A percentile compares a stretch with the other conserved stretches of the same genome.
phyloP scores from a whole-genome alignment of 2,888 invertebrate genomes.

The Trachelus stipa region DNA sequence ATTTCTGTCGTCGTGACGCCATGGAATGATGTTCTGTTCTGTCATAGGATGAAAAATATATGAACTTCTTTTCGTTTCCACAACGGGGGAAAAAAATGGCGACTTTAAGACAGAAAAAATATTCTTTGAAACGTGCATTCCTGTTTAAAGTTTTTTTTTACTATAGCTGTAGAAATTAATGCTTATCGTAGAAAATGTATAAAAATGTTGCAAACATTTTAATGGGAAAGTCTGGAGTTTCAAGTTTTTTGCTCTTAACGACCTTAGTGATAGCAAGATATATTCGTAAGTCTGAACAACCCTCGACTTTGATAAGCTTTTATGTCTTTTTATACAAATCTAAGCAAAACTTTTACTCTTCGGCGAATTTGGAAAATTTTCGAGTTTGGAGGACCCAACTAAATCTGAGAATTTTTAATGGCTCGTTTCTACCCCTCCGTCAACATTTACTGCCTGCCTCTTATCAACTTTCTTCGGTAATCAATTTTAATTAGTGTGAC shows the following conservation, averaged over 20 bases:
- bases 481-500: not conserved
- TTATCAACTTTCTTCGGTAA: not conserved
- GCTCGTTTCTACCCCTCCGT: not conserved
- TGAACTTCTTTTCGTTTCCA: no score
- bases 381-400: not conserved
- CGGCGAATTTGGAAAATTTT: not conserved
- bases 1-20: not conserved
- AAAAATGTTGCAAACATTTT: not conserved
- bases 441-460: not conserved
- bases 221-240: not conserved
- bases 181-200: not conserved
- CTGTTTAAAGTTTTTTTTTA: not conserved
- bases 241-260: not conserved
- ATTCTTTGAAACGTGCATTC: not conserved
- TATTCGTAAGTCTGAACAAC: not conserved
- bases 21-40: no score
- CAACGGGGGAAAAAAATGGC: no score
- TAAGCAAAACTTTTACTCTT: not conserved
- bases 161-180: not conserved
- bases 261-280: not conserved
- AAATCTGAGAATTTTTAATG: not conserved
- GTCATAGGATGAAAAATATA: not conserved
- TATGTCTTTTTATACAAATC: not conserved
- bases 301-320: not conserved
- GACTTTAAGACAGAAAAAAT: not conserved